Evolutionary conservation across 2,797 vertebrate genomes (phyloP).

Genomic region (Tenualosa thibaudeaui): DNA sequence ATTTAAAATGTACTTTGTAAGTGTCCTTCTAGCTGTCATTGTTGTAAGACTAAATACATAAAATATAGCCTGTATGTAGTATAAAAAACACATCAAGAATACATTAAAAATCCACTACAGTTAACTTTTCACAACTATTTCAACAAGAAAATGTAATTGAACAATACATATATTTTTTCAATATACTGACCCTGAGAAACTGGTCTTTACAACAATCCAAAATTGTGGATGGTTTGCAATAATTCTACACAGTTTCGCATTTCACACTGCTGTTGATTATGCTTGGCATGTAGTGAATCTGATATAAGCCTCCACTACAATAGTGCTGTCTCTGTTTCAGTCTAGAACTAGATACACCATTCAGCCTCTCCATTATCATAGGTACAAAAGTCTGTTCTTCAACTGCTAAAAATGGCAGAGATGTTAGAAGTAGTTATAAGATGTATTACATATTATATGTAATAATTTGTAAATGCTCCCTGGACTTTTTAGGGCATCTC

Average conservation of each 20-base stretch:
- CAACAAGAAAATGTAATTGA: not conserved
- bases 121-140: not conserved
- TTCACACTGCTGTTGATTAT: not conserved
- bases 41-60: not conserved
- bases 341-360: not conserved
- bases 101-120: not conserved
- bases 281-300: not conserved
- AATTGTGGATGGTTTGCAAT: not conserved
- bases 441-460: not conserved
- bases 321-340: not conserved
- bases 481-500: not conserved
- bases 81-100: not conserved
- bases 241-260: not conserved
- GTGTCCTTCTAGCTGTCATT: not conserved
- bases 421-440: not conserved
- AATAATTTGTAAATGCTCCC: not conserved
- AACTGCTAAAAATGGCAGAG: not conserved
- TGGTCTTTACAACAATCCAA: not conserved
- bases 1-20: not conserved
- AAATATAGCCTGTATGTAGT: not conserved
- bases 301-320: not conserved
- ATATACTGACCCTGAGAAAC: not conserved
- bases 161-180: not conserved
- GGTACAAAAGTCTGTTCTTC: not conserved
- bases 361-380: not conserved